These are phyloP conservation scores for Pycnomerus fuliginosus DNA, from an alignment of 2,888 invertebrate species.

Conservation along the genomic window DNA sequence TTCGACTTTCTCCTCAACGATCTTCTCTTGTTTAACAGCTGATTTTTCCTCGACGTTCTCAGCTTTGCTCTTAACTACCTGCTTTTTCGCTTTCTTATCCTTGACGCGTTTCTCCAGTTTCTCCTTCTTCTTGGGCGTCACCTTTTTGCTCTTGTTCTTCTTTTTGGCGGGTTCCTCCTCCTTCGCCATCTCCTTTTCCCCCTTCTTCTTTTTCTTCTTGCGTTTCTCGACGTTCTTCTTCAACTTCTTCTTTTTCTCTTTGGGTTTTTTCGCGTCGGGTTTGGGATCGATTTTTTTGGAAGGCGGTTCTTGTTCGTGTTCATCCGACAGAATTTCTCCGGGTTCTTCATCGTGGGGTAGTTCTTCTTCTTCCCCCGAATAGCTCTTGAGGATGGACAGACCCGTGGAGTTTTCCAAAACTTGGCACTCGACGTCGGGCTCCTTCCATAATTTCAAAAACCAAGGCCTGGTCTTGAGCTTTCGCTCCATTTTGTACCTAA, in stretches of 20 bases:
- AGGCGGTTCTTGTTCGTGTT: neutral
- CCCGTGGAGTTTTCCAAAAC: conserved; percentile 46
- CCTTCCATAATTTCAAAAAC: conserved; percentile 42
- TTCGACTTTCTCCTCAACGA: conserved; percentile 9
- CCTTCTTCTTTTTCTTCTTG: conserved; percentile 10
- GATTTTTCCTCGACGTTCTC: conserved; percentile 5
- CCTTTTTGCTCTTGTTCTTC: conserved; percentile 22
- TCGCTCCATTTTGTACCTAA: no score
- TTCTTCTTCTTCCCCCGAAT: conserved; percentile 45
- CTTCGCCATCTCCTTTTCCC: conserved; percentile 3
- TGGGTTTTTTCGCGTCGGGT: conserved; percentile 1
- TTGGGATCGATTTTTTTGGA: neutral
- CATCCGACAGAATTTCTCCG: conserved; percentile 39
- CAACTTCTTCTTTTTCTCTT: conserved; percentile 8
- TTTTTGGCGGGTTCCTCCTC: conserved; percentile 3
- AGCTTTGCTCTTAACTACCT: neutral
- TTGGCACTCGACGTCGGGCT: conserved; percentile 37
- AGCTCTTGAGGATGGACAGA: conserved; percentile 46
- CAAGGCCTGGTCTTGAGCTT: conserved; percentile 34
- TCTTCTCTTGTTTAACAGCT: conserved; percentile 5
- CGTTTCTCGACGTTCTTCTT: conserved; percentile 10
- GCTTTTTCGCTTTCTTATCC: conserved; percentile 5
- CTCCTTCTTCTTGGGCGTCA: conserved; percentile 9
- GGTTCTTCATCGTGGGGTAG: conserved; percentile 19
- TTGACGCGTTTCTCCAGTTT: conserved; percentile 1